Evolutionary conservation across 1,140 invertebrate genomes (phyloP), one percentile per base, ranked within the genome.

Genomic region (Carposina sasakii): DNA sequence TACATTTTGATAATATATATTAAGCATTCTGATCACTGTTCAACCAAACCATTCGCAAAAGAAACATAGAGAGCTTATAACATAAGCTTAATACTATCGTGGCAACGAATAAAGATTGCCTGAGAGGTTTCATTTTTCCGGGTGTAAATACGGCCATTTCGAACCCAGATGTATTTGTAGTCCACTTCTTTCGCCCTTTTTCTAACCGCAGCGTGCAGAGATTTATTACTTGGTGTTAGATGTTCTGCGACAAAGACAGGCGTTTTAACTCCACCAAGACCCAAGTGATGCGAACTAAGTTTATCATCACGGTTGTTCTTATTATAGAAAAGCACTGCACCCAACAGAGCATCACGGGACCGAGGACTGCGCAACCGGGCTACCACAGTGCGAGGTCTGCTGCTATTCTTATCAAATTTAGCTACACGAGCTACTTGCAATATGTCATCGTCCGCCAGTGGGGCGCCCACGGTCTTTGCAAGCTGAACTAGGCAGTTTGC

Each of bases 1-100:
- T 22, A 51, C 54, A 16, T 58, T 58, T 44, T 54, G 47, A 22
- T 58, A 54, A 9, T 54, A 54, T 21, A 58, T 26, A n/a, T n/a
- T n/a, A n/a, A n/a, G n/a, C n/a, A 33, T 33, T 33, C 15, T 4
- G 3, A 33, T n/a, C 9, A 33, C 8, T 8, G n/a, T n/a, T 10
- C 4, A 4, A 33, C 31, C 31, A 33, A 33, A 33, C 8, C n/a
- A 33, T 33, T 33, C 9, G 4, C 15, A 5, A 33, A 33, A 10
- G 31, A n/a, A 15, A 10, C 8, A 8, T 33, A 15, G 15, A 33
- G 13, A 33, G 31, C 4, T n/a, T 3, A 33, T 3, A 33, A 4
- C n/a, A 33, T 33, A 4, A 33, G 4, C 4, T 33, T 33, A 10
- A 33, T 33, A 33, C 31, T 33, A 4, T 33, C 31, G 8, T n/a